Base-by-base conservation (phyloP, 2,888 invertebrate genomes). In the Meiosimyza platycephala region DNA sequence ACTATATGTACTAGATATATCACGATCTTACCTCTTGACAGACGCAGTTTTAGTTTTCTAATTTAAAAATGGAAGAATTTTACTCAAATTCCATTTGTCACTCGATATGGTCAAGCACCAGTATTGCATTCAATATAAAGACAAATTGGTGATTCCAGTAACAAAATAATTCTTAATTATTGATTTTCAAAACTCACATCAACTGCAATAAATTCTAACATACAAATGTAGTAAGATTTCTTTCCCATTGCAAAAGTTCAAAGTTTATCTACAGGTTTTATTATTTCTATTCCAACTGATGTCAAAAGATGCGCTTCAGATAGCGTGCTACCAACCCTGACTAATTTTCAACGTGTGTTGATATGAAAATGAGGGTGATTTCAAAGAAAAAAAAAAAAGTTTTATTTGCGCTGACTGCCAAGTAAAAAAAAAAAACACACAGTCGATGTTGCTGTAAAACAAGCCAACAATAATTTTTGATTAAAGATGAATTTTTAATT, bases 401-500 rank as follows among this genome's bases (percentile, higher is more conserved):
- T 40, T 40, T 40, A 1, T 9, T 57, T 65, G 11, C 11, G 48
- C 51, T 18, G 50, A 22, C 22, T 22, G 22, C 22, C 2, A 64
- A 33, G n/a, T 16, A 54, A 54, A 22, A 54, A 54, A 54, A 22
- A 54, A 66, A 66, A 66, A 66, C 7, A 47, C 40, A 67, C 13
- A 65, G 11, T n/a, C 16, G 18, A 4, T 55, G 16, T 18, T 22
- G 48, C 16, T 13, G 40, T 51, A 69, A 69, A 50, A 33, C 48
- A 28, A 51, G 60, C 40, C 51, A 69, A 69, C 69, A 69, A 69
- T 69, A 69, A 69, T 62, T 69, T 69, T 69, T 62, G 59, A 69
- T 69, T 70, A 70, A 70, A 70, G 70, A 70, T 70, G 70, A 70
- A 70, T 70, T 70, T 70, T 62, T 70, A 70, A 70, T 70, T 70